Evolutionary conservation across 2,888 invertebrate species (phyloP).

Genomic region (Ochlodes sylvanus): DNA sequence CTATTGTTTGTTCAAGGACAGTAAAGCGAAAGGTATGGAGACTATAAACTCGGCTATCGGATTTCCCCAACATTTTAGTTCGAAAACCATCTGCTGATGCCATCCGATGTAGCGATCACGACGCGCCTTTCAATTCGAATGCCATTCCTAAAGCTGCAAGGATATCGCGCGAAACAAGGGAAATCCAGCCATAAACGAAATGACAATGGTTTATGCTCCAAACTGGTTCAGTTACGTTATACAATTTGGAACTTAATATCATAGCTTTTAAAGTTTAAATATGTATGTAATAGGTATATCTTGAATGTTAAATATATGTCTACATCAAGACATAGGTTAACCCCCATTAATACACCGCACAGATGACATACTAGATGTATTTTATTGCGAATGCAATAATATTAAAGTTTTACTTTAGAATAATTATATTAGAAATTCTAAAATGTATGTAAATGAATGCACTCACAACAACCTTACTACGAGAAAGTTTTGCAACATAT

Average conservation of each 20-base stretch:
- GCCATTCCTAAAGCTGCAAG: slow-evolving; percentile 76
- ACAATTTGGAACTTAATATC: slow-evolving; percentile 32
- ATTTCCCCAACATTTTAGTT: slow-evolving; percentile 65
- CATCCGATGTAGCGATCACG: slow-evolving; percentile 67
- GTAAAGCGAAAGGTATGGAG: slow-evolving; percentile 40
- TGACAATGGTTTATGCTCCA: slow-evolving; percentile 50
- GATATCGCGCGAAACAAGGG: slow-evolving; percentile 76
- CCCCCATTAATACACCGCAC: no score
- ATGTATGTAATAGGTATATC: neutral
- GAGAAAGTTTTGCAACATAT: no score
- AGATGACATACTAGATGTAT: no score
- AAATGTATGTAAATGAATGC: no score
- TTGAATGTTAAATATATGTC: slow-evolving; percentile 17
- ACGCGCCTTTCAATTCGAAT: slow-evolving; percentile 78
- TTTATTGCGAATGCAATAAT: no score
- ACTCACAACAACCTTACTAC: no score
- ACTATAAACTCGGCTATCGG: slow-evolving; percentile 52
- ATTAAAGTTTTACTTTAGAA: no score
- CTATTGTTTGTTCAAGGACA: slow-evolving; percentile 45
- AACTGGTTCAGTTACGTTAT: slow-evolving; percentile 51
- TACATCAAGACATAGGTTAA: neutral
- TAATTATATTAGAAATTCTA: no score
- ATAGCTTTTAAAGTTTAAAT: neutral
- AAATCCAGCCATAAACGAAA: slow-evolving; percentile 70
- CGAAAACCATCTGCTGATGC: slow-evolving; percentile 62